These are phyloP conservation scores for Centropus unirufus DNA, from an alignment of 2,113 vertebrate species.

Conservation along the genomic window DNA sequence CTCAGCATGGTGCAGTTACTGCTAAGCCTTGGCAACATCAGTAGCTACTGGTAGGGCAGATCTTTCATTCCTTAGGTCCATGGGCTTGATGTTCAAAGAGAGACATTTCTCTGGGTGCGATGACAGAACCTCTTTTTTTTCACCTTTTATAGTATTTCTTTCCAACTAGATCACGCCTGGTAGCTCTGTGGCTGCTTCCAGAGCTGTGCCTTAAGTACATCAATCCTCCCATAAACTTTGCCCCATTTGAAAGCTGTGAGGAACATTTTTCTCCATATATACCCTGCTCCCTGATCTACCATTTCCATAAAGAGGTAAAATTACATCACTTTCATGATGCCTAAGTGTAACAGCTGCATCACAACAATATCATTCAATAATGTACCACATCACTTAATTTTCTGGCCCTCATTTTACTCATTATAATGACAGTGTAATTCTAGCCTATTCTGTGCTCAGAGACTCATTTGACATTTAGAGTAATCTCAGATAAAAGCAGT, in stretches of 20 bases:
- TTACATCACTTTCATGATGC: neutral
- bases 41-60: neutral
- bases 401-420: conserved; percentile 1
- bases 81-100: neutral
- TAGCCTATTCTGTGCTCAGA: neutral
- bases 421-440: neutral
- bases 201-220: neutral
- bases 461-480: conserved; percentile 2
- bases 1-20: neutral
- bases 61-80: neutral
- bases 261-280: neutral
- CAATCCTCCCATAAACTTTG: neutral
- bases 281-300: neutral
- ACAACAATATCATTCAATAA: neutral
- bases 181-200: neutral
- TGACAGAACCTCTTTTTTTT: neutral
- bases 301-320: neutral
- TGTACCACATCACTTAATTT: conserved; percentile 14
- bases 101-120: neutral
- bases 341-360: neutral
- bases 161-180: neutral
- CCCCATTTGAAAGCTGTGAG: neutral
- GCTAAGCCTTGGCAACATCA: conserved; percentile 5
- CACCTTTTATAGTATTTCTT: neutral
- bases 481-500: conserved; percentile 17